Evolutionary conservation across 2,113 vertebrate genomes (phyloP).

Genomic region (Myotis yumanensis): DNA sequence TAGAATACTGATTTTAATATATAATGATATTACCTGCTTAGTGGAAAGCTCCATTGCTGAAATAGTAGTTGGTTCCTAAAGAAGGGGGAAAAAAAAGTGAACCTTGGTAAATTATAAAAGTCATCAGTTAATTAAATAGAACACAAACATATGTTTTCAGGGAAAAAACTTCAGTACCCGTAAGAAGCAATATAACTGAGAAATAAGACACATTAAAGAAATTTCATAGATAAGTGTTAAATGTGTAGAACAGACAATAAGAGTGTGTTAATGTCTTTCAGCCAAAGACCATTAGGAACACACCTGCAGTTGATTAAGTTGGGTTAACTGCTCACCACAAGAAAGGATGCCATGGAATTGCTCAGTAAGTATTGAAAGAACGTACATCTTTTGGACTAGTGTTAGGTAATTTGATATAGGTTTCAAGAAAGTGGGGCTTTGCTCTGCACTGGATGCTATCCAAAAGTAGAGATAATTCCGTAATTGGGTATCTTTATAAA

Average conservation of each 20-base stretch:
- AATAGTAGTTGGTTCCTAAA: constrained; percentile 93
- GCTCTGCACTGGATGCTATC: not conserved
- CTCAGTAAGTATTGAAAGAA: not conserved
- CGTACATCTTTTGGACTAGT: not conserved
- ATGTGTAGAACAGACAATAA: not conserved
- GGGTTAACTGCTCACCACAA: not conserved
- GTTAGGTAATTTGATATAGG: not conserved
- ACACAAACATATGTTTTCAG: not conserved
- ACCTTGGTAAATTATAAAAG: not conserved
- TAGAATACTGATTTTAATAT: not conserved
- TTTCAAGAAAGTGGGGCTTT: not conserved
- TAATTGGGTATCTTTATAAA: not conserved
- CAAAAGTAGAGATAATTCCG: not conserved
- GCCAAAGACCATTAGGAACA: not conserved
- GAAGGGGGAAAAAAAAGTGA: constrained; percentile 49
- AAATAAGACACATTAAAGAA: not conserved
- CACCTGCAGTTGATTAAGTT: not conserved
- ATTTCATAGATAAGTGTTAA: no score
- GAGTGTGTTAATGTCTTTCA: not conserved
- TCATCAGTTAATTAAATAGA: not conserved
- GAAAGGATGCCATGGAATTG: not conserved
- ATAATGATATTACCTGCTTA: constrained; percentile 90
- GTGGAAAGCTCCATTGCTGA: constrained; percentile 97
- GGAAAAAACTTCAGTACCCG: not conserved
- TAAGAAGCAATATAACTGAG: not conserved